These are phyloP conservation scores for Leucophenga varia DNA, from an alignment of 1,140 invertebrate species.

Conservation along the genomic window DNA sequence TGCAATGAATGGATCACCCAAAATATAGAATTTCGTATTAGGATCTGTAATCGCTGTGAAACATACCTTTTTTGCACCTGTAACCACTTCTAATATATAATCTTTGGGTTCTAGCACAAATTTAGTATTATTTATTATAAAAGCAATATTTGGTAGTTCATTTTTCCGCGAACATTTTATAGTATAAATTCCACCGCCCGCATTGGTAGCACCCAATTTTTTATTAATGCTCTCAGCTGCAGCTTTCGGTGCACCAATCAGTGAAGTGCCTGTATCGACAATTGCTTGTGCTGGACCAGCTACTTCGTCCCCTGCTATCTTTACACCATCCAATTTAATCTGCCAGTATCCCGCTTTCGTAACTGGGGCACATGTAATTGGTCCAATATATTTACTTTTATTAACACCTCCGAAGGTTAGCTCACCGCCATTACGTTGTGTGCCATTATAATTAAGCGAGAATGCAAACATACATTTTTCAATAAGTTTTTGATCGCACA, in stretches of 20 bases:
- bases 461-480: conserved; percentile 85
- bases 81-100: conserved; percentile 18
- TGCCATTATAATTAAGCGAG: conserved; percentile 71
- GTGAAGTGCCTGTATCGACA: conserved; percentile 73
- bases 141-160: conserved; percentile 5
- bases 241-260: conserved; percentile 69
- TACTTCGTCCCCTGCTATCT: conserved; percentile 15
- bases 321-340: conserved; percentile 17
- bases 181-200: conserved; percentile 17
- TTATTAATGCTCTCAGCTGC: conserved; percentile 47
- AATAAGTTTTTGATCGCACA: conserved; percentile 81
- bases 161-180: conserved; percentile 13
- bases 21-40: conserved; percentile 23
- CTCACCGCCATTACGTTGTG: conserved; percentile 13
- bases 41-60: conserved; percentile 21
- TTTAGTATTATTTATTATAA: too few relatives aligned
- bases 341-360: conserved; percentile 35
- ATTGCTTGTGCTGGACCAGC: conserved; percentile 62
- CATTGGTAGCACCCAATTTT: conserved; percentile 21
- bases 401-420: conserved; percentile 20
- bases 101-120: conserved; percentile 20
- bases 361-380: conserved; percentile 27
- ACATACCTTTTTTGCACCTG: conserved; percentile 16
- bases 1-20: conserved; percentile 68
- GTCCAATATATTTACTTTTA: conserved; percentile 18